Evolutionary conservation across 64 coral and sea anemone genomes (phyloP), one percentile per base, ranked within the genome.

Genomic region (Dendronephthya gigantea): DNA sequence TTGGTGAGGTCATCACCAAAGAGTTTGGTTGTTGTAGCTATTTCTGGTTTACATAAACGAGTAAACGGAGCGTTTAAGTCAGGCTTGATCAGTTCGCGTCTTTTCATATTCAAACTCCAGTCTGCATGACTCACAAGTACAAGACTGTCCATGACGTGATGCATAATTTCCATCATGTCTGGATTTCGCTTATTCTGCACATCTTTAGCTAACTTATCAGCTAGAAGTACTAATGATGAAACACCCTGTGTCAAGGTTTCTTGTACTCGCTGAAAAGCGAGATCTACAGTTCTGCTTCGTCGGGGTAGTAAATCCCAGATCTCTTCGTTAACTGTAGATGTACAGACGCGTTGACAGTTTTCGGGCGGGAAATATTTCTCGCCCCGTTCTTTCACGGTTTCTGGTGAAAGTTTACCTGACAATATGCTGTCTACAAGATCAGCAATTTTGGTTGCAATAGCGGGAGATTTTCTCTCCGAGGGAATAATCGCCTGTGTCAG

Each of bases 301-400:
- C 68, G 16, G 1, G 82, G 62, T 15, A 84, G 35, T 68, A 90
- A 81, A 56, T 90, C 88, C 83, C 83, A 90, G 19, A 90, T 34
- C 50, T 90, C 88, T 40, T 85, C 87, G 41, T 83, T 83, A 9
- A 88, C 66, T 15, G 83, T 90, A n/a, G n/a, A n/a, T n/a, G n/a
- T n/a, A n/a, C n/a, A n/a, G n/a, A n/a, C n/a, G n/a, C n/a, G n/a
- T n/a, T n/a, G n/a, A n/a, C n/a, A n/a, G n/a, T 90, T 47, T 84
- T 83, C 49, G 31, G 83, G 5, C n/a, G 83, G 41, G 22, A 59
- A 30, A 37, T 81, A 90, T 81, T 85, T 90, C 22, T 84, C 68
- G 31, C 29, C 30, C 5, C 47, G 83, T 66, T 49, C 66, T 85
- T 90, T 85, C 7, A n/a, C n/a, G n/a, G n/a, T n/a, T n/a, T n/a